A percentile compares a stretch with the other conserved stretches of the same genome.
Conservation (phyloP, 30 jellyfish, hydroid and myxozoan species). For the Cassiopea andromeda region DNA sequence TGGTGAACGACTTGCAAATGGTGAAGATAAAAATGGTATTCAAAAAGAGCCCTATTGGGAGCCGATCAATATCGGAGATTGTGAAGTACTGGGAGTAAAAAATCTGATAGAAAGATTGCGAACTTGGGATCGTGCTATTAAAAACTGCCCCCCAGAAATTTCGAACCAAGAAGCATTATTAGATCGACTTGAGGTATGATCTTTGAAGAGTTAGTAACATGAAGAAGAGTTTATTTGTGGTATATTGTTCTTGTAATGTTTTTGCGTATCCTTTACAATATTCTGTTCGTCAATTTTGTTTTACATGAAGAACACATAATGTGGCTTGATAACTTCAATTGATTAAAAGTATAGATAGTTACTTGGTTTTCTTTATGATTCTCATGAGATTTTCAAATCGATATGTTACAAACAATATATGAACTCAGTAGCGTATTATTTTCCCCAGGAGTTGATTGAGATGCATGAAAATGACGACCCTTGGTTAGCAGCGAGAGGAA, state of each 20-base stretch:
- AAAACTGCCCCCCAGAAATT: conserved; percentile 78
- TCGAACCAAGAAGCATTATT: conserved; percentile 77
- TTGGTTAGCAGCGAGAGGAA: conserved; percentile 85
- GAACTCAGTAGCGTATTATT: background rate
- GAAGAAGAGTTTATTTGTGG: no score
- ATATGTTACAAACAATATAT: no score
- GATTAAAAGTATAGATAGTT: no score
- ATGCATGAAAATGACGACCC: conserved; percentile 91
- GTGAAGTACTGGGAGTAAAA: conserved; percentile 79
- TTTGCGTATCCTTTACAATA: background rate
- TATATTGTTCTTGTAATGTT: no score
- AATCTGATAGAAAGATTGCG: conserved; percentile 75
- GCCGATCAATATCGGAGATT: conserved; percentile 71
- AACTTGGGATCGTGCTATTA: conserved; percentile 80
- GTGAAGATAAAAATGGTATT: conserved; percentile 47
- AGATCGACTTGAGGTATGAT: conserved; percentile 82
- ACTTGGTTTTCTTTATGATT: no score
- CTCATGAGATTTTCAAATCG: no score
- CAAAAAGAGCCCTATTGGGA: conserved; percentile 70
- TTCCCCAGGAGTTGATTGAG: conserved; percentile 75
- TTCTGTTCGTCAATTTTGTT: no score
- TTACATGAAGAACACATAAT: no score
- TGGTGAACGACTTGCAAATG: conserved; percentile 12
- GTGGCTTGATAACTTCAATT: no score
- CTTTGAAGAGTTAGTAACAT: no score